These are phyloP conservation scores for Ophiodon elongatus DNA, from an alignment of 2,113 vertebrate species.

Conservation along the genomic window DNA sequence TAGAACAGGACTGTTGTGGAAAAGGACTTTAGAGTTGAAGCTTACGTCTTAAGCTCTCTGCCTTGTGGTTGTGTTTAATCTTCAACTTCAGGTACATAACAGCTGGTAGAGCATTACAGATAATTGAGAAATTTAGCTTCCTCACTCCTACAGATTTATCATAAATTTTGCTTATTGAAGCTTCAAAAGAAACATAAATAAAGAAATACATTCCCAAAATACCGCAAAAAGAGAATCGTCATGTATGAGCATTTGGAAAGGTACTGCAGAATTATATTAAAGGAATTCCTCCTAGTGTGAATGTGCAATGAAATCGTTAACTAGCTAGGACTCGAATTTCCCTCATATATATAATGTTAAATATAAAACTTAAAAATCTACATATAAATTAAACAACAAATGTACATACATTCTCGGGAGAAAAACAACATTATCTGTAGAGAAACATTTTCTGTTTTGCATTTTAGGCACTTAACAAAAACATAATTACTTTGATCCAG, in stretches of 20 bases:
- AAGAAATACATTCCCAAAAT: conserved; percentile 7
- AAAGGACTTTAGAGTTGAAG: conserved; percentile 1
- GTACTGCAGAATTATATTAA: conserved; percentile 48
- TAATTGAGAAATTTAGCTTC: not conserved
- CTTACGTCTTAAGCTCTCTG: not conserved
- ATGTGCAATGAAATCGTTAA: conserved; percentile 54
- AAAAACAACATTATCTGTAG: conserved; percentile 23
- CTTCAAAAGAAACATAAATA: conserved; percentile 42
- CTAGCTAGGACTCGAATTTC: conserved; percentile 32
- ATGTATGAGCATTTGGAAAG: not conserved
- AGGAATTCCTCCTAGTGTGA: conserved; percentile 27
- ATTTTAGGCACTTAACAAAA: conserved; percentile 41
- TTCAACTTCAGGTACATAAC: conserved; percentile 36
- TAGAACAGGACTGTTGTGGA: not conserved
- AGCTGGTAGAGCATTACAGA: conserved; percentile 9
- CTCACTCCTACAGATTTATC: not conserved
- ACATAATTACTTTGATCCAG: conserved; percentile 25
- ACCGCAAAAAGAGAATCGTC: not conserved
- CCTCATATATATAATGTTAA: conserved; percentile 59
- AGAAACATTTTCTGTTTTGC: conserved; percentile 46
- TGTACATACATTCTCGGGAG: conserved; percentile 67
- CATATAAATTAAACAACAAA: conserved; percentile 74
- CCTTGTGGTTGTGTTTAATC: conserved; percentile 31
- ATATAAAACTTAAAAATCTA: conserved; percentile 55
- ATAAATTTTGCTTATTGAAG: not conserved